Base-by-base conservation (phyloP, 2,113 vertebrate genomes). In the Peromyscus polionotus region DNA sequence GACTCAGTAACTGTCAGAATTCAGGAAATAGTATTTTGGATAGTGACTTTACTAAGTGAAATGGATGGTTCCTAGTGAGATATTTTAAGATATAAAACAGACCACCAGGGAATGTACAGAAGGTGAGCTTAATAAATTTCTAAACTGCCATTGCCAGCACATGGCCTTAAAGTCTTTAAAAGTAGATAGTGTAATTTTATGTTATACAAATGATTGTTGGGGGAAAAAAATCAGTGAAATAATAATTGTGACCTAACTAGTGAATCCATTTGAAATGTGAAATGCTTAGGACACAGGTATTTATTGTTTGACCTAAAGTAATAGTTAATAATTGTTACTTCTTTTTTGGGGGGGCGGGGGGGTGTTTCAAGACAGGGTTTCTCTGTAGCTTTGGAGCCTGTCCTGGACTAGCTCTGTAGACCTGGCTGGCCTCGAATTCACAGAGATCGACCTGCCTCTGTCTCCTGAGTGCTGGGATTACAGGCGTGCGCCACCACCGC, bases 141-240 rank as follows among this genome's bases (percentile, higher is more conserved):
- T 96, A 42, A 93, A 88, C 8, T 93, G 51, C 33, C 2, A 12
- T 61, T 83, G 89, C 5, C 5, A 75, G n/a, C 65, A 81, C 22
- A 9, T 70, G 94, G 72, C 85, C 5, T 87, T 96, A 63, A 90
- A 93, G 93, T 91, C 24, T 65, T 96, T 85, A 85, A 92, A 95
- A 94, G 79, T 92, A 79, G 33, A 26, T 75, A 36, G 42, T 13
- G 59, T 88, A 75, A 68, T 89, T 94, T 97, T 92, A 67, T 85
- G 94, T 81, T 79, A 7, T 31, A 31, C 45, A 77, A 51, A 51
- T 51, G 14, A 33, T 26, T 76, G 11, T 76, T 77, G 42, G 28
- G 73, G 6, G 5, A 51, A 77, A 83, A 90, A 84, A 76, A 85
- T 59, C 16, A 90, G 36, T n/a, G n/a, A 95, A 85, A 88, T 73